Evolutionary conservation across 2,888 invertebrate species (phyloP), one percentile per base, ranked within the genome.

Genomic region (Ormyrus rosae): DNA sequence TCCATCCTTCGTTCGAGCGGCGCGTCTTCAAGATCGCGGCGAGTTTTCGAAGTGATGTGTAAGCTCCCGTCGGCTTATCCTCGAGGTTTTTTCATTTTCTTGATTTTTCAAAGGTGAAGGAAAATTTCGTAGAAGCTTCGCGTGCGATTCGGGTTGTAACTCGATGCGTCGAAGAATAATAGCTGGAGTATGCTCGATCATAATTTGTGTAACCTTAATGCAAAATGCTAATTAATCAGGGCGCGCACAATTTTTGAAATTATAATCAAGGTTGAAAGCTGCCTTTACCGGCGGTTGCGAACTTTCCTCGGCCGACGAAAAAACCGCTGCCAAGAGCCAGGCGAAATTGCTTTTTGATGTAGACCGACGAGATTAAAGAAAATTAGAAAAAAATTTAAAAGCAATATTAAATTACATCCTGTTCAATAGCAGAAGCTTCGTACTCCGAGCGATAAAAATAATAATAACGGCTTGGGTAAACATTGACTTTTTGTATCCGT

Each of bases 261-360:
- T 69, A 58, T 74, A 79, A 79, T 74, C 58, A 64, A 74, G 50
- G 50, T 58, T 69, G 58, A 71, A 75, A 71, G 80, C 61, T 34
- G 61, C 34, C 50, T 61, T 78, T 71, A 45, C 53, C 5, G 11
- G 64, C 11, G 46, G 69, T 63, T 69, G 69, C 48, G 53, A 72
- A 72, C 65, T 67, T 67, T 51, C 34, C 11, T 34, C 64, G 10
- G 5, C 7, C 19, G 11, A 7, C 56, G 58, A 53, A 65, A 67
- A 70, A 71, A 65, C 51, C 78, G 53, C 78, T 53, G 67, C 78
- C 67, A 60, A 78, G 55, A 71, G 19, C 58, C 65, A 45, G 13
- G 58, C 46, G 55, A 50, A 61, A 69, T 63, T 48, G 56, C 76
- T 76, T 76, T 69, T 56, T 13, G 55, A 55, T 13, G 76, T 55